A percentile compares a stretch with the other conserved stretches of the same genome.
These are phyloP conservation scores for Sciaenops ocellatus DNA, from an alignment of 2,797 vertebrate species.

Conservation along the genomic window DNA sequence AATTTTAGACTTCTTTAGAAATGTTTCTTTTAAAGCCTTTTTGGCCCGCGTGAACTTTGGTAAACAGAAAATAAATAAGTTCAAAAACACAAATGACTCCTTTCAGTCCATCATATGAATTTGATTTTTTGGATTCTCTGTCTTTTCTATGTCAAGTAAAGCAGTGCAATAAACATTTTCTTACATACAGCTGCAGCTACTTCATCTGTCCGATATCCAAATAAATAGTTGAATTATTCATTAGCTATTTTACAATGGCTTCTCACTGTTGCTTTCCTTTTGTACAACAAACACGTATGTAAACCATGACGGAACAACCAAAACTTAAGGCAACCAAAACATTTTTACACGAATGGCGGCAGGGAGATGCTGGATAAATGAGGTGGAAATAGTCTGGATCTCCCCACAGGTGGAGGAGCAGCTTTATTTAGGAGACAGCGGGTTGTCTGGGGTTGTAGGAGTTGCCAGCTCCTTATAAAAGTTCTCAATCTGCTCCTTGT, in stretches of 20 bases:
- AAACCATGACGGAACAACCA: slow-evolving; percentile 63
- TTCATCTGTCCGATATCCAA: slow-evolving; percentile 58
- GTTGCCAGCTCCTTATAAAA: slow-evolving; percentile 88
- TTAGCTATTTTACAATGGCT: slow-evolving; percentile 71
- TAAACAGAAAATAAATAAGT: slow-evolving; percentile 68
- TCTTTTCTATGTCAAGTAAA: slow-evolving; percentile 56
- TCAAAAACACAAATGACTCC: slow-evolving; percentile 7
- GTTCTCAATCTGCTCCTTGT: slow-evolving; percentile 87
- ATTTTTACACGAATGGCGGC: slow-evolving; percentile 22
- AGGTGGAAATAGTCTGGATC: slow-evolving; percentile 10
- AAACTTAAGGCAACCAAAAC: slow-evolving; percentile 60
- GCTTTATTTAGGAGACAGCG: slow-evolving; percentile 77
- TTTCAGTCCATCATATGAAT: slow-evolving; percentile 22
- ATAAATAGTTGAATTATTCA: slow-evolving; percentile 72
- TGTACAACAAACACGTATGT: slow-evolving; percentile 58
- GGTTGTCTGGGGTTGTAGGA: slow-evolving; percentile 83
- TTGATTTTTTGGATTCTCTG: slow-evolving; percentile 42
- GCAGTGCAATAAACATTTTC: slow-evolving; percentile 48
- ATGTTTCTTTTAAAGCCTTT: slow-evolving; percentile 37
- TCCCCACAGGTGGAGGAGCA: slow-evolving; percentile 1
- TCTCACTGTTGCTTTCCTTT: slow-evolving; percentile 42
- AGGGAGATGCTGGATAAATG: slow-evolving; percentile 6
- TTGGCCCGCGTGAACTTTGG: slow-evolving; percentile 71
- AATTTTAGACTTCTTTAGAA: slow-evolving; percentile 19
- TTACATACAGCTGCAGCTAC: slow-evolving; percentile 39